These are phyloP conservation scores for Euwallacea similis DNA, from an alignment of 1,140 invertebrate species.

Conservation along the genomic window DNA sequence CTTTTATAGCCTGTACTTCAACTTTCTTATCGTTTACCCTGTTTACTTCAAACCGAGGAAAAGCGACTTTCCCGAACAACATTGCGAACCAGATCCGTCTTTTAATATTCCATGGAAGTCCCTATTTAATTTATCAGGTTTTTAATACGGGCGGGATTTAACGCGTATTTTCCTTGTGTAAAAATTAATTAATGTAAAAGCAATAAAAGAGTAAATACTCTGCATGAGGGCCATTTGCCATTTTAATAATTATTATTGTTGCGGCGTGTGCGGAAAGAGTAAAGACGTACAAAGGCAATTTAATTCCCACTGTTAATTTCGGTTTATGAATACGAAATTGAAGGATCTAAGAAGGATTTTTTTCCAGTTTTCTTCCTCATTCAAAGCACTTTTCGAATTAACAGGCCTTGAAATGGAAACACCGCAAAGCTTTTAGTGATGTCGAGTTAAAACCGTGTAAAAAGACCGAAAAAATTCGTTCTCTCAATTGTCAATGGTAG, in stretches of 20 bases:
- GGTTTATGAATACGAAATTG: constrained; percentile 4
- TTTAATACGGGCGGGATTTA: not conserved
- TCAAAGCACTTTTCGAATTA: constrained; percentile 4
- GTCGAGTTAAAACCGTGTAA: not conserved
- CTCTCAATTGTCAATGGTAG: not conserved
- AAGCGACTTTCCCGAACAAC: no score
- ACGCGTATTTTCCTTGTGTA: not conserved
- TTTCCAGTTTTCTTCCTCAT: not conserved
- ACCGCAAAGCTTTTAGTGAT: constrained; percentile 5
- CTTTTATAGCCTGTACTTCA: not conserved
- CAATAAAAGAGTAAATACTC: not conserved
- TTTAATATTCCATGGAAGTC: not conserved
- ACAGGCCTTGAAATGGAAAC: constrained; percentile 4
- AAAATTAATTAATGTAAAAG: not conserved
- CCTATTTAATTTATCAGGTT: not conserved
- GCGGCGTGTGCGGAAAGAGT: not conserved
- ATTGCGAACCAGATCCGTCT: not conserved
- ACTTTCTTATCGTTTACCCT: constrained; percentile 4
- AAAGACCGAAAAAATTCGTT: not conserved
- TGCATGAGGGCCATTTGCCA: not conserved
- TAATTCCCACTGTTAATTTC: constrained; percentile 3
- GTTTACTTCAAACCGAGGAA: not conserved
- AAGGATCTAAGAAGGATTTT: not conserved
- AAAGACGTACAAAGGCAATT: not conserved
- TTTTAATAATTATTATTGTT: not conserved